These are phyloP conservation scores for Pelobates cultripes DNA, from an alignment of 2,797 vertebrate species.

Conservation along the genomic window DNA sequence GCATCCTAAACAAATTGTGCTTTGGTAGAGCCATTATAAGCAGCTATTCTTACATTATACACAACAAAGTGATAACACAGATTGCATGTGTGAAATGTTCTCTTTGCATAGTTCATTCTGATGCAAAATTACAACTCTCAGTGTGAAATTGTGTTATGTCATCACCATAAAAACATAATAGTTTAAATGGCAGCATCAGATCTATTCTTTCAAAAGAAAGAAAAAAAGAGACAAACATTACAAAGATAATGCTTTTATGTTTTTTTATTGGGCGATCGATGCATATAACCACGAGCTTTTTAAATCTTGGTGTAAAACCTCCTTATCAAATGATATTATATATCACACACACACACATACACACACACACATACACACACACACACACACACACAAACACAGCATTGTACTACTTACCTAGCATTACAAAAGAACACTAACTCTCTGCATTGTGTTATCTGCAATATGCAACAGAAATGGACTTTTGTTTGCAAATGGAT, in stretches of 20 bases:
- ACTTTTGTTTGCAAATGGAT: constrained; percentile 11
- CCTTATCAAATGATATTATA: background rate
- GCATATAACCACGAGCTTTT: background rate
- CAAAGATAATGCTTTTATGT: background rate
- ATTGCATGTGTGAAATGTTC: constrained; percentile 47
- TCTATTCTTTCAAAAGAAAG: constrained; percentile 12
- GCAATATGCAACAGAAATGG: background rate
- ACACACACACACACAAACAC: no score
- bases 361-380: no score
- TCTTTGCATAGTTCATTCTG: constrained; percentile 49
- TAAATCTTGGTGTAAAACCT: background rate
- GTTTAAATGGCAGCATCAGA: constrained; percentile 50
- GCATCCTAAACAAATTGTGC: constrained; percentile 53
- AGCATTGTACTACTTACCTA: background rate
- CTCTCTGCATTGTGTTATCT: background rate
- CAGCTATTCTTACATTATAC: constrained; percentile 47
- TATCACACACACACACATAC: background rate
- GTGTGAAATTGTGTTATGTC: constrained; percentile 52
- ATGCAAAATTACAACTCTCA: constrained; percentile 52
- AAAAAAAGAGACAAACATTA: background rate
- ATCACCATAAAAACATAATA: constrained; percentile 52
- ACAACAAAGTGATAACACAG: constrained; percentile 53
- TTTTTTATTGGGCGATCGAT: background rate
- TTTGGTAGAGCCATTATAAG: constrained; percentile 44
- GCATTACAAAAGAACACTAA: background rate